These are phyloP conservation scores for Zootermopsis nevadensis DNA, from an alignment of 2,888 invertebrate genomes.

Conservation along the genomic window DNA sequence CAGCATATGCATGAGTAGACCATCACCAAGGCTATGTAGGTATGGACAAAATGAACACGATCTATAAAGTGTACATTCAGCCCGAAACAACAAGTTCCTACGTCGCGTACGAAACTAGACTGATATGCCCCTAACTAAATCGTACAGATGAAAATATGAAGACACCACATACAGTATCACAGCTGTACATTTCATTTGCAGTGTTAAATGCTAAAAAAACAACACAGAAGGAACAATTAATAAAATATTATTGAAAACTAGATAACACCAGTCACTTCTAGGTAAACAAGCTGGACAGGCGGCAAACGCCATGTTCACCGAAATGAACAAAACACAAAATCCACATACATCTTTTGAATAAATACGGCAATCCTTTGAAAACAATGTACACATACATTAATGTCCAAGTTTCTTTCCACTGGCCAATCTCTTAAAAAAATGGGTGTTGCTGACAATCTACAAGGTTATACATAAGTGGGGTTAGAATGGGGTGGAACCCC, in stretches of 20 bases:
- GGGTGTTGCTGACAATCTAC: conserved; percentile 22
- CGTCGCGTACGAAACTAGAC: too few species aligned
- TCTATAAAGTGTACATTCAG: too few species aligned
- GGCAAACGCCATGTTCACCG: too few species aligned
- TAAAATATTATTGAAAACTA: not conserved
- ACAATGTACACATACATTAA: not conserved
- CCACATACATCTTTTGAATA: not conserved
- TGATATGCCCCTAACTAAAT: too few species aligned
- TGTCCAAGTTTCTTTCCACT: not conserved
- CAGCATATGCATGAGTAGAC: too few species aligned
- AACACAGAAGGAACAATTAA: not conserved
- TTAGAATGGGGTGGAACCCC: conserved; percentile 33
- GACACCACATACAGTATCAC: not conserved
- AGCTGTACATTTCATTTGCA: not conserved
- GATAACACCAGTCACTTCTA: not conserved
- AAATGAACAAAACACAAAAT: not conserved
- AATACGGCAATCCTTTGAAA: not conserved
- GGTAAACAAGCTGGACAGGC: too few species aligned
- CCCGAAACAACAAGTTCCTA: too few species aligned
- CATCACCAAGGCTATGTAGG: too few species aligned
- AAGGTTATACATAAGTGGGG: conserved; percentile 15
- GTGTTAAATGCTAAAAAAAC: not conserved
- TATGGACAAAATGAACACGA: too few species aligned
- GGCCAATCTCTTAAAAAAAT: not conserved
- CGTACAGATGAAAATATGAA: not conserved